These are phyloP conservation scores for Pyrocephalus nanus DNA, from an alignment of 2,797 vertebrate species.

Conservation along the genomic window DNA sequence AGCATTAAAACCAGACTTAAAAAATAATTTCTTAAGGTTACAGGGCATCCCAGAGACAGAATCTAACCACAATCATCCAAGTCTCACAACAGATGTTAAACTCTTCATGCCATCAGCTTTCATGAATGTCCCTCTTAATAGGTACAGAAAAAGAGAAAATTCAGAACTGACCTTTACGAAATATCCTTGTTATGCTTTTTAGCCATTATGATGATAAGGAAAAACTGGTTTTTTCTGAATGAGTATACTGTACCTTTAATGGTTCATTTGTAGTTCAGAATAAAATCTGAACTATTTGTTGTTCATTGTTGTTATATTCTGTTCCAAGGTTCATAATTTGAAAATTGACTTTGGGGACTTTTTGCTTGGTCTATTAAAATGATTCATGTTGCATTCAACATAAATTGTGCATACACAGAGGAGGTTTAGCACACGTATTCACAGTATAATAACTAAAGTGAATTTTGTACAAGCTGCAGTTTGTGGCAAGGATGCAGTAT, in stretches of 20 bases:
- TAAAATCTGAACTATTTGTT: constrained; percentile 76
- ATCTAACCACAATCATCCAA: not conserved
- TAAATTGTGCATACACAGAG: constrained; percentile 90
- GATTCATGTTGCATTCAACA: constrained; percentile 93
- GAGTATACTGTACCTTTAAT: constrained; percentile 71
- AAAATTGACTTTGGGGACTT: constrained; percentile 90
- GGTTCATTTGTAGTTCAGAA: constrained; percentile 73
- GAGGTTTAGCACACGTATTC: constrained; percentile 80
- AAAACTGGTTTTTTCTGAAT: constrained; percentile 53
- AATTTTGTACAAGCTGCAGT: constrained; percentile 84
- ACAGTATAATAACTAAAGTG: constrained; percentile 87
- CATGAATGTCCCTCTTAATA: not conserved
- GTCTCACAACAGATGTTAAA: not conserved
- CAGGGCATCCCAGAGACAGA: not conserved
- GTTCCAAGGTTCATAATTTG: constrained; percentile 88
- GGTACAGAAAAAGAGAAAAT: not conserved
- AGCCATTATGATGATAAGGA: not conserved
- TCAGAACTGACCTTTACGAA: constrained; percentile 14
- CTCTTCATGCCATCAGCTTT: not conserved
- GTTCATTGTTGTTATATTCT: constrained; percentile 79
- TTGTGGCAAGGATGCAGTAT: constrained; percentile 82
- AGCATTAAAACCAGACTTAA: not conserved
- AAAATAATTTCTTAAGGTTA: not conserved
- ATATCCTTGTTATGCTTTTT: constrained; percentile 1
- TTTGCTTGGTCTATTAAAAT: constrained; percentile 92